A percentile compares a stretch with the other conserved stretches of the same genome.
phyloP scores from a whole-genome alignment of 2,113 vertebrate species.

The Malurus melanocephalus region DNA sequence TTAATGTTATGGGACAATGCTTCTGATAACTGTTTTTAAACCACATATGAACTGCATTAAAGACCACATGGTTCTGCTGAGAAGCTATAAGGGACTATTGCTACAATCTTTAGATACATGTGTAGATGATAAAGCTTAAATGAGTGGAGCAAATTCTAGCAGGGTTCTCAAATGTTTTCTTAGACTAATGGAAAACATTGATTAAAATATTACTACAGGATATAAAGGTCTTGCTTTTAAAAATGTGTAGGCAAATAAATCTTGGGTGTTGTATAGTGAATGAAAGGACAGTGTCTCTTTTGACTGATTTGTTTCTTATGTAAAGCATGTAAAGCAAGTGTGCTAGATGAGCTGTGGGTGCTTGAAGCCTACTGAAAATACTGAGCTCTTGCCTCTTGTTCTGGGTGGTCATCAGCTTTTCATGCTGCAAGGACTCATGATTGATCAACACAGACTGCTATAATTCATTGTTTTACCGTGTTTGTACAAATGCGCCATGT shows the following conservation, averaged over 20 bases:
- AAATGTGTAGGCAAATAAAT: neutral
- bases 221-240: neutral
- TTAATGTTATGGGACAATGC: neutral
- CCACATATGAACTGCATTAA: neutral
- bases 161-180: neutral
- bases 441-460: neutral
- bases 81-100: neutral
- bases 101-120: neutral
- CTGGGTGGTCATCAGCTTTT: neutral
- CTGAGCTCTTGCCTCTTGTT: neutral
- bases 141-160: neutral
- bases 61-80: neutral
- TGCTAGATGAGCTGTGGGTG: neutral
- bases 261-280: neutral
- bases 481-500: neutral
- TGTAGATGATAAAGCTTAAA: neutral
- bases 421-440: accelerated
- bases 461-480: accelerated
- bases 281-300: neutral
- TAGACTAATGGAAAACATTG: conserved; percentile 12
- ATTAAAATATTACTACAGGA: neutral
- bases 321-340: neutral
- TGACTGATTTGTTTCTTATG: neutral
- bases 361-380: neutral
- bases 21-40: conserved; percentile 7